Evolutionary conservation across 2,113 vertebrate species (phyloP).

Genomic region (Myiopsitta monachus): DNA sequence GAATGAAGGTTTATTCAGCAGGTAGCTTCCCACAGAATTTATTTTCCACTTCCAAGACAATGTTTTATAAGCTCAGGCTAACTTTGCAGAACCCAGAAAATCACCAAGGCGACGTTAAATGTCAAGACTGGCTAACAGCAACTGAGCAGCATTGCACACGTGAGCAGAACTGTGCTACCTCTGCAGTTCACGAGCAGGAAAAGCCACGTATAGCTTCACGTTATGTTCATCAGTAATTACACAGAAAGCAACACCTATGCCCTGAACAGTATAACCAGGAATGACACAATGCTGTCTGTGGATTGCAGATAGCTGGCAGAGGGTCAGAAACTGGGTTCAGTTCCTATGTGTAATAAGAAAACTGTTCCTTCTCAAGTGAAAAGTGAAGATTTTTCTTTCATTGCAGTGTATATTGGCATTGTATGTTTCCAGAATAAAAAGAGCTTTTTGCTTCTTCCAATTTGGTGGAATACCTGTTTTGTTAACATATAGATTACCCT

Average conservation of each 20-base stretch:
- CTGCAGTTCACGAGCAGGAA: not conserved
- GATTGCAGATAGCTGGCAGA: not conserved
- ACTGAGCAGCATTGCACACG: not conserved
- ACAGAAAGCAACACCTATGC: not conserved
- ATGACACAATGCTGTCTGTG: not conserved
- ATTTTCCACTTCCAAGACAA: not conserved
- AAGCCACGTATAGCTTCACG: not conserved
- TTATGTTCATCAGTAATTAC: not conserved
- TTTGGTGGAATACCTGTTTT: not conserved
- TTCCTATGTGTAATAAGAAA: not conserved
- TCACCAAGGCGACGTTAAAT: slow-evolving; percentile 66
- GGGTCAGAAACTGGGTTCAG: not conserved
- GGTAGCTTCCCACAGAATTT: not conserved
- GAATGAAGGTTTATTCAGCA: not conserved
- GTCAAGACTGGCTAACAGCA: slow-evolving; percentile 46
- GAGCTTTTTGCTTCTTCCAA: not conserved
- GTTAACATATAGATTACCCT: not conserved
- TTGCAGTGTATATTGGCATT: not conserved
- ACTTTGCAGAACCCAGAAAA: slow-evolving; percentile 44
- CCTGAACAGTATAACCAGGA: not conserved
- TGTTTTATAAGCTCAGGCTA: slow-evolving; percentile 23
- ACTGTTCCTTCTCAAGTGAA: not conserved
- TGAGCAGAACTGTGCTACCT: not conserved
- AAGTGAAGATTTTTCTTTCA: not conserved
- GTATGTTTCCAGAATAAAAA: not conserved